phyloP scores from a whole-genome alignment of 2,888 invertebrate species.

The Rutpela maculata region DNA sequence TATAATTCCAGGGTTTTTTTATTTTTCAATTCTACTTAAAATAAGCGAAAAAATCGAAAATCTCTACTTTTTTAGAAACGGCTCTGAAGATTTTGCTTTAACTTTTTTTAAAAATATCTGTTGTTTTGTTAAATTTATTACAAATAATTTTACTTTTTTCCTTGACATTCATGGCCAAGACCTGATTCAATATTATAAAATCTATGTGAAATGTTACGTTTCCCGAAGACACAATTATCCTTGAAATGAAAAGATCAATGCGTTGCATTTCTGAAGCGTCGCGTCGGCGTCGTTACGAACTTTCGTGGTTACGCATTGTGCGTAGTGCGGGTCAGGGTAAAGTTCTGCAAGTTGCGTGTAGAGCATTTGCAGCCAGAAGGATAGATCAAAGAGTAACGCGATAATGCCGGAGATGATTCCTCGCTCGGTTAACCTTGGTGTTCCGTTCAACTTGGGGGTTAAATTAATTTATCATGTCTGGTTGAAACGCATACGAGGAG shows the following conservation, averaged over 20 bases:
- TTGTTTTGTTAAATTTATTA: too few relatives aligned
- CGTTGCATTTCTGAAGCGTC: not conserved
- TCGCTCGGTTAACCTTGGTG: conserved; percentile 55
- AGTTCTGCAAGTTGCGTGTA: conserved; percentile 16
- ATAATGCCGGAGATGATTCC: conserved; percentile 45
- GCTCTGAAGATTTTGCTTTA: too few relatives aligned
- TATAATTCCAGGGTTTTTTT: too few relatives aligned
- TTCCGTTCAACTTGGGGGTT: conserved; percentile 57
- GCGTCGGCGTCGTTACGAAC: conserved; percentile 11
- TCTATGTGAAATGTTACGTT: too few relatives aligned
- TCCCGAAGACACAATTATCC: too few relatives aligned
- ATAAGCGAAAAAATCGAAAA: too few relatives aligned
- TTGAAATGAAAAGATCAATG: conserved; percentile 2
- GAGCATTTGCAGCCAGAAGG: conserved; percentile 9
- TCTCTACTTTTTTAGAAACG: too few relatives aligned
- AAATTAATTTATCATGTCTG: conserved; percentile 58
- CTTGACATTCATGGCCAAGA: too few relatives aligned
- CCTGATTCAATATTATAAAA: too few relatives aligned
- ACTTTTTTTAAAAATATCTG: too few relatives aligned
- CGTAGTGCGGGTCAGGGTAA: conserved; percentile 41
- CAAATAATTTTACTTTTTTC: too few relatives aligned
- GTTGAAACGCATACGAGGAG: conserved; percentile 45
- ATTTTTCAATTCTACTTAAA: too few relatives aligned
- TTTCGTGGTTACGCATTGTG: conserved; percentile 26
- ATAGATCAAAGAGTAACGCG: conserved; percentile 32